Conservation (phyloP, 2,888 invertebrate species). For the Beris chalybata region DNA sequence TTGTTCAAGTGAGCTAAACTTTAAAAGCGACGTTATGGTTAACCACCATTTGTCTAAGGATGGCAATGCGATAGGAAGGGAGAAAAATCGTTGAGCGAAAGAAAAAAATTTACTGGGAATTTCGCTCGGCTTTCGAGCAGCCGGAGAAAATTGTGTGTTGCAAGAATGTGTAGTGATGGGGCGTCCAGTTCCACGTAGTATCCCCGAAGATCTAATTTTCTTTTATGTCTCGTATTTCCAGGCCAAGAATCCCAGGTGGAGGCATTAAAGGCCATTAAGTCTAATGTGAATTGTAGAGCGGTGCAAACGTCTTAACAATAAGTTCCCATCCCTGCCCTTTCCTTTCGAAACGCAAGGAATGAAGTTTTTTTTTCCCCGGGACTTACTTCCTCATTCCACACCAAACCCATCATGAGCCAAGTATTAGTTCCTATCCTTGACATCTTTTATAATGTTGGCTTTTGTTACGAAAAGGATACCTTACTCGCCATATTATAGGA, state of each 20-base stretch:
- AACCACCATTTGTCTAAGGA: conserved; percentile 4
- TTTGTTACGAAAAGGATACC: too few relatives aligned
- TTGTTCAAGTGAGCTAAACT: background rate
- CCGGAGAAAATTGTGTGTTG: conserved; percentile 10
- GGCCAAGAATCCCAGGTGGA: conserved; percentile 36
- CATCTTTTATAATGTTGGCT: too few relatives aligned
- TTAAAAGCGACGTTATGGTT: conserved; percentile 8
- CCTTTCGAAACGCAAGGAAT: too few relatives aligned
- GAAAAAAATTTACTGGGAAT: too few relatives aligned
- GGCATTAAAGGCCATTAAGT: conserved; percentile 37
- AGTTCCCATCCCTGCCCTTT: background rate
- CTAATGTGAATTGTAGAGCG: conserved; percentile 36
- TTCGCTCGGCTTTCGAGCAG: background rate
- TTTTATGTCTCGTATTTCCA: conserved; percentile 36
- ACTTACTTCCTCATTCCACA: too few relatives aligned
- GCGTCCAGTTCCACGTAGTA: conserved; percentile 22
- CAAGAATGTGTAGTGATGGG: conserved; percentile 11
- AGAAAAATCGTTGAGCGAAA: too few relatives aligned
- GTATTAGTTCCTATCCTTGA: too few relatives aligned
- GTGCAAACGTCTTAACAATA: conserved; percentile 19
- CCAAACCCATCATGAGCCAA: too few relatives aligned
- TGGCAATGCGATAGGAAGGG: background rate
- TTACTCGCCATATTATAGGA: too few relatives aligned
- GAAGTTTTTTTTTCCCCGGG: too few relatives aligned
- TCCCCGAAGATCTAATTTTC: conserved; percentile 36